These are phyloP conservation scores for Onychomys arenicola DNA, from an alignment of 2,797 vertebrate genomes.

Conservation along the genomic window DNA sequence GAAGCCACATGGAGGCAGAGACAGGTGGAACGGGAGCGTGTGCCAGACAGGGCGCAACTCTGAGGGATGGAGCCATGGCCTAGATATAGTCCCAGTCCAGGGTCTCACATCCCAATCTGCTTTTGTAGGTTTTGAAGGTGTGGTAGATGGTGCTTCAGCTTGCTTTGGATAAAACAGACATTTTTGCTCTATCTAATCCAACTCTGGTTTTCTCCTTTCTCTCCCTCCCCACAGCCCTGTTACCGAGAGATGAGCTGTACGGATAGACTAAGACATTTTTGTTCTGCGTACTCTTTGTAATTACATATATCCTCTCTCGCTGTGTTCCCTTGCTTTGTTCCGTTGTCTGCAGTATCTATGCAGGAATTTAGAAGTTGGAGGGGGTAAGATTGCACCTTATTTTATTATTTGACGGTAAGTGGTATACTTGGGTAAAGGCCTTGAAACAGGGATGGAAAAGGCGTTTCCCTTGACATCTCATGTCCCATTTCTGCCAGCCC, in stretches of 20 bases:
- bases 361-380: not conserved
- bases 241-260: not conserved
- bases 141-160: not conserved
- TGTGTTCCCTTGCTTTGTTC: not conserved
- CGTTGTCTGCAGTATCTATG: not conserved
- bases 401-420: not conserved
- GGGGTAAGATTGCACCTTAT: not conserved
- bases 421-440: not conserved
- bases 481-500: not conserved
- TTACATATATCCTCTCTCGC: not conserved
- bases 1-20: not conserved
- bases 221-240: not conserved
- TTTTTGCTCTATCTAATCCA: not conserved
- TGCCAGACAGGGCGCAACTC: fast-evolving
- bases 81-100: not conserved
- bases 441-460: not conserved
- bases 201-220: not conserved
- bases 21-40: not conserved
- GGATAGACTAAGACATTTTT: not conserved
- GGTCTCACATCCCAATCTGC: not conserved
- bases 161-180: not conserved
- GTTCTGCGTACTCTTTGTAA: not conserved
- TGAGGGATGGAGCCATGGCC: not conserved
- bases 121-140: not conserved
- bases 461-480: not conserved